Conservation (phyloP, 2,797 vertebrate species). For the Threskiornis aethiopicus region DNA sequence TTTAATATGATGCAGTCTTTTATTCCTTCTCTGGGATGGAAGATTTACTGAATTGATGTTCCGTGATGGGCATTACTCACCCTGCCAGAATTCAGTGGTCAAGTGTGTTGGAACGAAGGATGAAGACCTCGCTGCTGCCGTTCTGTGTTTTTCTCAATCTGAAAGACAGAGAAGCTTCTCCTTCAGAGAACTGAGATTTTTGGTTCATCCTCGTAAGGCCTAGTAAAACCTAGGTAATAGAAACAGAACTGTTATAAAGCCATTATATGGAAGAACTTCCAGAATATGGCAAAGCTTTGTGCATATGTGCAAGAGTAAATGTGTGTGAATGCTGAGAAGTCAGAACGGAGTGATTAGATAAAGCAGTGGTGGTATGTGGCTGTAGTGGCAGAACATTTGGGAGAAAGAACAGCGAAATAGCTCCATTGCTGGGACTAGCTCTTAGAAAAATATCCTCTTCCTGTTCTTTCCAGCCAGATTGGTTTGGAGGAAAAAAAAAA, state of each 20-base stretch:
- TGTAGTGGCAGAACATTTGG: not conserved
- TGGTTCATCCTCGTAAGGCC: not conserved
- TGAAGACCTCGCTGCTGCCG: not conserved
- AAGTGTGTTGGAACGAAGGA: not conserved
- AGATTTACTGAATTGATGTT: not conserved
- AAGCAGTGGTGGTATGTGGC: not conserved
- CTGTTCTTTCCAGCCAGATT: not conserved
- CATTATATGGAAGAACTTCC: not conserved
- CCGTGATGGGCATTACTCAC: not conserved
- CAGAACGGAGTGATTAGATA: not conserved
- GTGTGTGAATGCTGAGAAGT: not conserved
- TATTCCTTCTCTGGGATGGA: not conserved
- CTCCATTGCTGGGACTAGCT: not conserved
- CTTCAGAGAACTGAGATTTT: not conserved
- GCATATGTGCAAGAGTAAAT: not conserved
- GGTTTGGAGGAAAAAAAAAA: not conserved
- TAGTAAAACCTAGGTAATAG: not conserved
- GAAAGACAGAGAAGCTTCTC: not conserved
- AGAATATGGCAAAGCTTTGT: not conserved
- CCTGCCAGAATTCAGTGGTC: not conserved
- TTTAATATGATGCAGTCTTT: not conserved
- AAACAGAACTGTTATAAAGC: not conserved
- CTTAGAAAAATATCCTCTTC: not conserved
- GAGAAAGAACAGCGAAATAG: not conserved
- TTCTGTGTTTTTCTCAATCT: not conserved